Evolutionary conservation across 2,113 vertebrate species (phyloP).

Genomic region (Entosphenus tridentatus): DNA sequence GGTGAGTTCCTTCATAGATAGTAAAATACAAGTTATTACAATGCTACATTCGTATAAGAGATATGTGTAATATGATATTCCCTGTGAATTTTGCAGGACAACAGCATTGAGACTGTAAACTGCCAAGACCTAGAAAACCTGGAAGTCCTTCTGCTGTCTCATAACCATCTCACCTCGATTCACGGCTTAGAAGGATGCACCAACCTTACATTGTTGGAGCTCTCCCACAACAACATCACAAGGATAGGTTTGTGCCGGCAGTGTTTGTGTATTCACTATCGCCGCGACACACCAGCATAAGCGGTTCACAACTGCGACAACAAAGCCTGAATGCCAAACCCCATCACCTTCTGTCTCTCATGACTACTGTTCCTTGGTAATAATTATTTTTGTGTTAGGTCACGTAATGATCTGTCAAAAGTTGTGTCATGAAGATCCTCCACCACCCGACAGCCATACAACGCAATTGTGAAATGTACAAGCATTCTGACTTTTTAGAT

Average conservation of each 20-base stretch:
- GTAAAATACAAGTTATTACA: neutral
- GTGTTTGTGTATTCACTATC: no score
- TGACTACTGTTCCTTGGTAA: no score
- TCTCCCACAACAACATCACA: conserved; percentile 61
- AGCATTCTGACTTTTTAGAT: no score
- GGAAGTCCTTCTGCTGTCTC: conserved; percentile 34
- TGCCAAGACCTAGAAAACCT: conserved; percentile 46
- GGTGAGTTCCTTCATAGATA: neutral
- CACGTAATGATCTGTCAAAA: no score
- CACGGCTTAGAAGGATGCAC: conserved; percentile 44
- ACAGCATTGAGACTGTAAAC: conserved; percentile 39
- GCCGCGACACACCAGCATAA: no score
- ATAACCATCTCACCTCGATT: conserved; percentile 49
- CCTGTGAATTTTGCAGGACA: conserved; percentile 37
- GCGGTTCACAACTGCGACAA: no score
- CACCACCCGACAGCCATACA: no score
- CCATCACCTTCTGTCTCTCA: no score
- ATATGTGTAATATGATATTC: neutral
- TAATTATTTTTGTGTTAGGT: no score
- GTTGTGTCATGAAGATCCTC: no score
- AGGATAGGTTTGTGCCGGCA: conserved; percentile 32
- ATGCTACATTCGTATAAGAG: neutral
- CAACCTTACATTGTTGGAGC: conserved; percentile 40
- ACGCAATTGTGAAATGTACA: no score
- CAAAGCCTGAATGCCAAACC: no score